Base-by-base conservation (phyloP, 2,888 invertebrate species). In the Torymus texanus region DNA sequence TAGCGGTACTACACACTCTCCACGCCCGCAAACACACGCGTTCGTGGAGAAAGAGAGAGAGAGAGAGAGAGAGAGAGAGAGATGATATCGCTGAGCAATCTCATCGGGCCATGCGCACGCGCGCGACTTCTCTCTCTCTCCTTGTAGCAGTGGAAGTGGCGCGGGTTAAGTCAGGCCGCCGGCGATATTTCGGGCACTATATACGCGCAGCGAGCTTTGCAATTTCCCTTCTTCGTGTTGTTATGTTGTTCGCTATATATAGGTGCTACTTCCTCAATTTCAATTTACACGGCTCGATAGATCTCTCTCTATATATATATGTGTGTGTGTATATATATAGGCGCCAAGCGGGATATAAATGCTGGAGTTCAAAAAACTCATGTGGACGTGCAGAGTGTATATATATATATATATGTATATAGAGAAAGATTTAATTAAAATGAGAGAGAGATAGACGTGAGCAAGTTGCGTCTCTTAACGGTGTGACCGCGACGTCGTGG, bases 91-190 rank as follows among this genome's bases (percentile, higher is more conserved):
- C 41, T 8, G 41, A 41, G 41, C 41, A 41, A 41, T 41, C 41
- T 41, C 41, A 41, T 41, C 41, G 41, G 1, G 8, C 41, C n/a
- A n/a, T n/a, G 21, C 2, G 2, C 2, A 21, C 2, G 2, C 21
- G 21, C 41, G 41, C 41, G 41, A 41, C 41, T 41, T 8, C 41
- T 41, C 41, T 41, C 41, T 21, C 21, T 21, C 21, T 21, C 21
- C 2, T 8, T 41, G 8, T 8, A 8, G 62, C 62, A 77, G 81
- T 75, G 65, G 81, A 81, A 81, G 75, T 70, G 75, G 75, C 75
- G 66, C 78, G 76, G 67, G 58, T 82, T 75, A 78, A 79, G 75
- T 80, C 72, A 76, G 68, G 56, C 79, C 78, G 67, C 53, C 41
- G 50, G 72, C 63, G 63, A 76, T 80, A 76, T 75, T 78, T 73